Base-by-base conservation (phyloP, 1,140 invertebrate genomes). In the Rhynchophorus ferrugineus region DNA sequence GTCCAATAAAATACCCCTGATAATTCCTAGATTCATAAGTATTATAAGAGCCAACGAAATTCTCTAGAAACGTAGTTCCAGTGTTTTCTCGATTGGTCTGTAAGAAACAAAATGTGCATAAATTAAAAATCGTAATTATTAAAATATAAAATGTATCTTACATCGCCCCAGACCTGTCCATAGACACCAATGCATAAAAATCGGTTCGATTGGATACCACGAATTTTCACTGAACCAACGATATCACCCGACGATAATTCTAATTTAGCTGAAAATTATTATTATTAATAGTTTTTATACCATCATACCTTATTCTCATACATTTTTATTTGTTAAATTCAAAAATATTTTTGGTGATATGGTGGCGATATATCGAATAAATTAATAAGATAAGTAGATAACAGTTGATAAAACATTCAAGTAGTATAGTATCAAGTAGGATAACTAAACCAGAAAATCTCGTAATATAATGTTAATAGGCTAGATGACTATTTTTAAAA, bases 81-180 rank as follows among this genome's bases (percentile, higher is more conserved):
- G 75, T 70, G 18, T 76, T 72, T 13, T 64, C 59, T 5, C 62
- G 60, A 53, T 77, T 71, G 35, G 53, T 43, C 78, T 80, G 54
- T 17, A 71, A 73, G 52, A 53, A 44, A 59, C 3, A 41, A 17
- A 17, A 18, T 18, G 7, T 7, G 16, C 20, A 18, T 17, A 17
- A 5, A 37, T 37, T 37, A 8, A 37, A 37, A 3, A 37, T 37
- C 9, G 9, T 14, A 37, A 3, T 37, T 5, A 8, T 5, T 3
- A 37, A 22, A 21, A 16, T 43, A 41, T 39, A 34, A 51, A 19
- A 37, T 58, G n/a, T n/a, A n/a, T n/a, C 49, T 66, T 69, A 79
- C 78, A 71, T 81, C 78, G 51, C 75, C 77, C 54, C 78, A 80
- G 6, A 81, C 62, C 38, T 70, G 68, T 24, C 80, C 79, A 59